Conservation (phyloP, 2,113 vertebrate genomes). For the Solenodon paradoxus region DNA sequence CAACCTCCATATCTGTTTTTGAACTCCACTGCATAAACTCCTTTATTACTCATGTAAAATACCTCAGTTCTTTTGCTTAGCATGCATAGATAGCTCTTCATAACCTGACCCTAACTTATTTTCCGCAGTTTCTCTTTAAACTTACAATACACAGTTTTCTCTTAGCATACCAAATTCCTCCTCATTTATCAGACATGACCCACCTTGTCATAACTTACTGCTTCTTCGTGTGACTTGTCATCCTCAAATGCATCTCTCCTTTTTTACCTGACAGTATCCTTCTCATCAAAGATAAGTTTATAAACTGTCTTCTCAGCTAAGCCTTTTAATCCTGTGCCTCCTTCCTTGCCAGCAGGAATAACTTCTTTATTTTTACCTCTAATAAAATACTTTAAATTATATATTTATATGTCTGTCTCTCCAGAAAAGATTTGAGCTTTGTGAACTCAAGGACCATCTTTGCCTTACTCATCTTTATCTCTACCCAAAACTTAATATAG, state of each 20-base stretch:
- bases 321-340: not conserved
- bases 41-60: not conserved
- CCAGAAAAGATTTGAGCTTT: not conserved
- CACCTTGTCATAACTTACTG: not conserved
- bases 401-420: not conserved
- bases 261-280: not conserved
- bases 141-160: not conserved
- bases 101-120: not conserved
- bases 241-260: not conserved
- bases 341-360: not conserved
- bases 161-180: not conserved
- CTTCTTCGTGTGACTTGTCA: not conserved
- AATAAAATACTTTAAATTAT: not conserved
- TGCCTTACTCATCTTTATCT: not conserved
- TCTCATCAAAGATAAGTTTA: not conserved
- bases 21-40: not conserved
- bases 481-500: not conserved
- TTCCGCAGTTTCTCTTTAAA: not conserved
- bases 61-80: not conserved
- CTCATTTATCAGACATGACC: not conserved
- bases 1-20: not conserved
- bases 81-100: not conserved
- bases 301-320: not conserved
- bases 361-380: not conserved
- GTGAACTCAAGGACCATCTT: not conserved